These are phyloP conservation scores for Notothenia rossii DNA, from an alignment of 2,113 vertebrate species.

Conservation along the genomic window DNA sequence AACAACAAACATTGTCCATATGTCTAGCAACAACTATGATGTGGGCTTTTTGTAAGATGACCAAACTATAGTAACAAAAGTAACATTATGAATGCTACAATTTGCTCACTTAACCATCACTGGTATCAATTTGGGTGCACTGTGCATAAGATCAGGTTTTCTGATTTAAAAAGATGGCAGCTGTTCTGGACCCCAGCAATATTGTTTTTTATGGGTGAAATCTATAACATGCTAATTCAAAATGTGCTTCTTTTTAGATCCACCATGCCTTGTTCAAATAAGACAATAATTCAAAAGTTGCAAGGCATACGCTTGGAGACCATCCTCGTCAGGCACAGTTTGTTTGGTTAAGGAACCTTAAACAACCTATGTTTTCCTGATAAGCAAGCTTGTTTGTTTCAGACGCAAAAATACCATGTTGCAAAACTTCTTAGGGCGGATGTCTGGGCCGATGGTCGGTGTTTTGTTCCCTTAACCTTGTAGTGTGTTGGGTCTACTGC, in stretches of 20 bases:
- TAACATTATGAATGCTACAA: too few relatives aligned
- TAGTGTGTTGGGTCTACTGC: background rate
- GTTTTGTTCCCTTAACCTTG: conserved; percentile 6
- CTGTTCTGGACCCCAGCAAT: too few relatives aligned
- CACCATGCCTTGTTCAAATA: background rate
- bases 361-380: background rate
- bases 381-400: background rate
- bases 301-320: background rate
- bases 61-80: too few relatives aligned
- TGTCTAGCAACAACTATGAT: too few relatives aligned
- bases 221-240: too few relatives aligned
- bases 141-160: too few relatives aligned
- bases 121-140: too few relatives aligned
- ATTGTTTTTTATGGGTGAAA: too few relatives aligned
- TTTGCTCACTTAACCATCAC: too few relatives aligned
- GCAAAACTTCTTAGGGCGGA: background rate
- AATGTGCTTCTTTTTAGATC: background rate
- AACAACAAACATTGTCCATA: background rate
- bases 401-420: background rate
- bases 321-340: background rate
- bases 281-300: background rate
- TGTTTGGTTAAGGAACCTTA: background rate
- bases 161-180: too few relatives aligned
- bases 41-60: too few relatives aligned
- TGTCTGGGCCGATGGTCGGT: background rate